Conservation (phyloP, 1,140 invertebrate genomes). For the Temnothorax nylanderi region DNA sequence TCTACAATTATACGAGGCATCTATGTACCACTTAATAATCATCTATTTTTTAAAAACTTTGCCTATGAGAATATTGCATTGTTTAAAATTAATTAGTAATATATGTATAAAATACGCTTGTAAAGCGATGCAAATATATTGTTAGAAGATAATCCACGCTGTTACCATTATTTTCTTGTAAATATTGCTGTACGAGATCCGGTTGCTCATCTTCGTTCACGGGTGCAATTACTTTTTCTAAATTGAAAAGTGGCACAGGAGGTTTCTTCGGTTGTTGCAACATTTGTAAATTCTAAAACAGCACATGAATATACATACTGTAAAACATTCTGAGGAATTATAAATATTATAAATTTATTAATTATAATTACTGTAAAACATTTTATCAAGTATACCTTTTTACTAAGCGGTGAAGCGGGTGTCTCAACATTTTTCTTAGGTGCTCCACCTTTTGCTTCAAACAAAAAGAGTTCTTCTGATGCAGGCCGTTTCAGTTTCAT, state of each 20-base stretch:
- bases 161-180: constrained; percentile 71
- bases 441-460: constrained; percentile 77
- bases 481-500: constrained; percentile 87
- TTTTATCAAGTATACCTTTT: constrained; percentile 83
- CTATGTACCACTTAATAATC: neutral
- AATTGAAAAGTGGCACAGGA: constrained; percentile 72
- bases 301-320: neutral
- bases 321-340: neutral
- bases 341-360: neutral
- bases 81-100: constrained; percentile 1
- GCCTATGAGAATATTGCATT: neutral
- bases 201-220: constrained; percentile 60
- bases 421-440: constrained; percentile 76
- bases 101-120: neutral
- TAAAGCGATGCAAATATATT: neutral
- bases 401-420: constrained; percentile 88
- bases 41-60: neutral
- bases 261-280: constrained; percentile 78
- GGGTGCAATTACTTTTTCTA: constrained; percentile 58
- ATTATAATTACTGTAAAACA: constrained; percentile 21
- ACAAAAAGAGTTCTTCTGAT: constrained; percentile 86
- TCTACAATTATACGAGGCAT: neutral
- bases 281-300: constrained; percentile 82
- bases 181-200: constrained; percentile 79
- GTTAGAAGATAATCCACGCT: neutral